These are phyloP conservation scores for Sorex fumeus DNA, from an alignment of 2,113 vertebrate species.

Conservation along the genomic window DNA sequence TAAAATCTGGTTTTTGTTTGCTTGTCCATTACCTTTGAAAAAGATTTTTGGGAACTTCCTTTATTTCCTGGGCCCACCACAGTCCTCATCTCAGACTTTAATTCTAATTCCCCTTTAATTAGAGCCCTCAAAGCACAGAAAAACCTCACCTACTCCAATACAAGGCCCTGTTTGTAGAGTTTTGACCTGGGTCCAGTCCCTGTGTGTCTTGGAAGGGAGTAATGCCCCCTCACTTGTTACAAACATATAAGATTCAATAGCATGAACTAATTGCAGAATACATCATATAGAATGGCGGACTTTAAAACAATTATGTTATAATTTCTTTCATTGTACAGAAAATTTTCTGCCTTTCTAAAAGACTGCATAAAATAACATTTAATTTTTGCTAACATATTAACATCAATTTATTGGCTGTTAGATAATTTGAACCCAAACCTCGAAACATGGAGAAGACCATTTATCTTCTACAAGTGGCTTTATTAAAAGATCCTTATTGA, in stretches of 20 bases:
- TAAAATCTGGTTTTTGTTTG: constrained; percentile 37
- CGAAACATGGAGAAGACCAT: neutral
- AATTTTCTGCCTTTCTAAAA: constrained; percentile 43
- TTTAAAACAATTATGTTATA: too few species aligned
- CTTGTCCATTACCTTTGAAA: constrained; percentile 10
- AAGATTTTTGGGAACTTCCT: constrained; percentile 22
- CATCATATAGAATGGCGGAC: too few species aligned
- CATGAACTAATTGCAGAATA: constrained; percentile 15
- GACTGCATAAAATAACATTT: constrained; percentile 30
- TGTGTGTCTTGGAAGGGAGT: constrained; percentile 59
- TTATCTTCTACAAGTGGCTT: neutral
- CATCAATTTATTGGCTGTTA: neutral
- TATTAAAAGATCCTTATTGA: neutral
- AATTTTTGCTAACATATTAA: constrained; percentile 30
- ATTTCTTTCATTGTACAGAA: too few species aligned
- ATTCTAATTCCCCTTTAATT: constrained; percentile 75
- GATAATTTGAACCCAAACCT: neutral
- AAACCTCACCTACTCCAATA: constrained; percentile 53
- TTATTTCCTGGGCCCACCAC: constrained; percentile 47
- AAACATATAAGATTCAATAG: neutral
- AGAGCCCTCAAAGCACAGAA: constrained; percentile 64
- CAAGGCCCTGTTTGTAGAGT: constrained; percentile 51
- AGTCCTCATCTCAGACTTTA: constrained; percentile 57
- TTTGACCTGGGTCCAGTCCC: constrained; percentile 20
- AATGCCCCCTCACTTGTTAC: constrained; percentile 5